Conservation (phyloP, 2,888 invertebrate genomes). For the Eilema depressum region DNA sequence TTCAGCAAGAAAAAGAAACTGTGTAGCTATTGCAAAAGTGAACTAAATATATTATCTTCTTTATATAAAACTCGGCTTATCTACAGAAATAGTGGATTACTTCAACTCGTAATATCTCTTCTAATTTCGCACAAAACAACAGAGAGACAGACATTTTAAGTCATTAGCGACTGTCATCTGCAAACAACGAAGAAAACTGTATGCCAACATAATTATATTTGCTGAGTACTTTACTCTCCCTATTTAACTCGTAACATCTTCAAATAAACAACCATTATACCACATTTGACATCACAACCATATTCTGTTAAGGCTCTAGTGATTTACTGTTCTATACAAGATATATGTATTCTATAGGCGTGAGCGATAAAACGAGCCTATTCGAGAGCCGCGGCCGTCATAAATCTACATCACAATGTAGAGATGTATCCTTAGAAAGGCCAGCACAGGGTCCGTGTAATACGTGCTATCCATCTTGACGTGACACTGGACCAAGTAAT, state of each 20-base stretch:
- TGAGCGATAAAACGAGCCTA: slow-evolving; percentile 45
- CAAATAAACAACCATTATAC: slow-evolving; percentile 10
- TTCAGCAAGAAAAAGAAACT: no score
- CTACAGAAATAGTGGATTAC: not conserved
- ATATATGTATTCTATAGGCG: slow-evolving; percentile 39
- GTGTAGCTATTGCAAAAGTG: no score
- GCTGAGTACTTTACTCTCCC: not conserved
- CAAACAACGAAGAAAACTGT: slow-evolving; percentile 1
- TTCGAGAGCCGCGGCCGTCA: slow-evolving; percentile 49
- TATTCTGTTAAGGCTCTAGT: slow-evolving; percentile 22
- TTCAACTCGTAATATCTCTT: not conserved
- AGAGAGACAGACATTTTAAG: not conserved
- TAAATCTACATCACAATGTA: slow-evolving; percentile 57
- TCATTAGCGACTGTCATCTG: slow-evolving; percentile 4
- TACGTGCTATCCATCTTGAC: slow-evolving; percentile 65
- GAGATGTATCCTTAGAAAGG: slow-evolving; percentile 36
- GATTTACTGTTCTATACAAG: slow-evolving; percentile 46
- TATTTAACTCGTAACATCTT: not conserved
- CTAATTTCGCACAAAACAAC: not conserved
- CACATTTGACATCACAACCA: slow-evolving; percentile 1
- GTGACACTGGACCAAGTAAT: slow-evolving; percentile 64
- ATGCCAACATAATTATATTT: not conserved
- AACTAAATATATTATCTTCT: no score
- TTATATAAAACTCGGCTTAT: not conserved
- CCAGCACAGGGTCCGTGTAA: slow-evolving; percentile 51